phyloP scores from a whole-genome alignment of 1,140 invertebrate genomes.

The Cydia amplana region DNA sequence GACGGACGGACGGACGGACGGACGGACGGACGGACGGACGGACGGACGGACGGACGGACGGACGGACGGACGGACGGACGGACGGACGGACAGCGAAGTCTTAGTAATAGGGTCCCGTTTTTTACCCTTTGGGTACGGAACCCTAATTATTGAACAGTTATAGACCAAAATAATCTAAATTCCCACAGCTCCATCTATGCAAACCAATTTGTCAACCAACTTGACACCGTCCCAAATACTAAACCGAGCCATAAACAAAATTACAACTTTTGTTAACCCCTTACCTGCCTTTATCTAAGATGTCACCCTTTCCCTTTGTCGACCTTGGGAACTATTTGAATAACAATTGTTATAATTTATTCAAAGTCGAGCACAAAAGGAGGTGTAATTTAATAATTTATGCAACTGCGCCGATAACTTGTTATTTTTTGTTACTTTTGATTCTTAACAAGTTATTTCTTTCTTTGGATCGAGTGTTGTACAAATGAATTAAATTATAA shows the following conservation, averaged over 20 bases:
- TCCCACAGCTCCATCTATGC: background rate
- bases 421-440: background rate
- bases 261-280: constrained; percentile 28
- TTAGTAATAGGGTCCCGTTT: no score
- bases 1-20: no score
- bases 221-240: background rate
- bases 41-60: no score
- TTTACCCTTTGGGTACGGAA: no score
- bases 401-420: constrained; percentile 4
- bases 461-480: background rate
- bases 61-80: no score
- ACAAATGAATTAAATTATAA: background rate
- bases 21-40: no score
- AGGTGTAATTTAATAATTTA: constrained; percentile 62
- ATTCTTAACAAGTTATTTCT: background rate
- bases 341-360: constrained; percentile 68
- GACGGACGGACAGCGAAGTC: no score
- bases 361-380: constrained; percentile 59
- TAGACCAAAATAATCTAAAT: background rate
- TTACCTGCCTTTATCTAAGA: constrained; percentile 43
- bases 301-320: constrained; percentile 36
- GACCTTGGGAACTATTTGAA: constrained; percentile 63
- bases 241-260: constrained; percentile 21
- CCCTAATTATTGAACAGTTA: no score
- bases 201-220: background rate